phyloP scores from a whole-genome alignment of 2,888 invertebrate genomes.

The Hydraecia micacea region DNA sequence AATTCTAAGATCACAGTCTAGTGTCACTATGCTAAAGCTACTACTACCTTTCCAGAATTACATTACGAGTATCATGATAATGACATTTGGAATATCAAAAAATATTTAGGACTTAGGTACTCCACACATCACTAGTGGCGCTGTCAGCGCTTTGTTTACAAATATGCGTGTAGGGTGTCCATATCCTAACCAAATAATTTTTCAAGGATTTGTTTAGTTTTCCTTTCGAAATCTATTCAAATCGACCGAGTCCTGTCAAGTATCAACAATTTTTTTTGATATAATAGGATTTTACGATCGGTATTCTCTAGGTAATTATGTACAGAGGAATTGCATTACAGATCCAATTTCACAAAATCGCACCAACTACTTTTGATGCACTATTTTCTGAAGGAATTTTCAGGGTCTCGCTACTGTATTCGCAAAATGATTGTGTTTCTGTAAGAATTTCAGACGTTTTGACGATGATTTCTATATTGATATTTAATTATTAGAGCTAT shows the following conservation, averaged over 20 bases:
- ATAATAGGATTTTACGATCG: not conserved
- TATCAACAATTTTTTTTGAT: not conserved
- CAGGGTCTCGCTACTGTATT: constrained; percentile 37
- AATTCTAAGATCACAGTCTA: not conserved
- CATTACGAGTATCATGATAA: not conserved
- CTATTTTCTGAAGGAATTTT: constrained; percentile 21
- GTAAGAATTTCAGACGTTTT: constrained; percentile 9
- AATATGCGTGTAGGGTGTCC: not conserved
- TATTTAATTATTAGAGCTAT: constrained; percentile 1
- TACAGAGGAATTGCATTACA: not conserved
- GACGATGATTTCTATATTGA: constrained; percentile 5
- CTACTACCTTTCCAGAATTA: not conserved
- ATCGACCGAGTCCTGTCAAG: not conserved
- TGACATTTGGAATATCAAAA: constrained; percentile 1
- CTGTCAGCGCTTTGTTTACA: not conserved
- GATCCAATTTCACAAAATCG: not conserved
- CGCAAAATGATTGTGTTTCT: constrained; percentile 31
- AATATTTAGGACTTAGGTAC: too few species aligned
- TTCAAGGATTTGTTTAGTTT: not conserved
- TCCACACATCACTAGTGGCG: not conserved
- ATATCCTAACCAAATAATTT: not conserved
- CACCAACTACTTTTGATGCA: not conserved
- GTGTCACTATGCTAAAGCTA: not conserved
- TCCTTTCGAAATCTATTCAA: not conserved
- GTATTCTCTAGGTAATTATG: not conserved